Base-by-base conservation (phyloP, 2,113 vertebrate species). In the Paramormyrops kingsleyae region DNA sequence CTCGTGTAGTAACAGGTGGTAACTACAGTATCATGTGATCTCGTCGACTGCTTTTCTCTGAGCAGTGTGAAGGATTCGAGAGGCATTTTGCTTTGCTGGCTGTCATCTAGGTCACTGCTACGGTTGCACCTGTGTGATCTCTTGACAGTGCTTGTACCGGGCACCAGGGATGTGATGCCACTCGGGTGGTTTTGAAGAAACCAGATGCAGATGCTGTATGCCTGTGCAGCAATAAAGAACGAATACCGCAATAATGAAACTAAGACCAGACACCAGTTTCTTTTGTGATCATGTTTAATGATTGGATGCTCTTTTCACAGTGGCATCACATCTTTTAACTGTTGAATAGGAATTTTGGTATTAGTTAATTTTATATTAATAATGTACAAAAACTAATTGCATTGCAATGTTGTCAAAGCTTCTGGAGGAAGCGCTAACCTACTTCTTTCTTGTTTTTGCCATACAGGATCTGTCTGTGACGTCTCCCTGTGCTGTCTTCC, bases 401-500 rank as follows among this genome's bases (percentile, higher is more conserved):
- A 80, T 21, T 39, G 31, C 19, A 88, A 74, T 74, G 77, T 70
- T 44, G 8, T 49, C 84, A 15, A 84, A 7, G 80, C 88, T 39
- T 50, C 27, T 88, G 56, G 17, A 85, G 90, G 50, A 1, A 46
- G 24, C 89, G 50, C 84, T 90, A 35, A 53, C 31, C 49, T 39
- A 87, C 44, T 88, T 88, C 44, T 88, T 4, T 92, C 44, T 91
- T 9, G 89, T 0, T 91, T 92, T 92, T 80, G 3, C 77, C 90
- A 31, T 80, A 66, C 94, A 95, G 93, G 83, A 15, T 74, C 88
- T 88, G 46, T 87, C 59, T 59, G 86, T 87, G 92, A 84, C 19
- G 24, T 50, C 39, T 83, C 88, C 49, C 19, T 31, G 77, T 17
- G 24, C 49, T 59, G 50, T 46, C 50, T 59, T 50, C 35, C 52